Evolutionary conservation across 2,113 vertebrate genomes (phyloP).

Genomic region (Hiodon tergisus): DNA sequence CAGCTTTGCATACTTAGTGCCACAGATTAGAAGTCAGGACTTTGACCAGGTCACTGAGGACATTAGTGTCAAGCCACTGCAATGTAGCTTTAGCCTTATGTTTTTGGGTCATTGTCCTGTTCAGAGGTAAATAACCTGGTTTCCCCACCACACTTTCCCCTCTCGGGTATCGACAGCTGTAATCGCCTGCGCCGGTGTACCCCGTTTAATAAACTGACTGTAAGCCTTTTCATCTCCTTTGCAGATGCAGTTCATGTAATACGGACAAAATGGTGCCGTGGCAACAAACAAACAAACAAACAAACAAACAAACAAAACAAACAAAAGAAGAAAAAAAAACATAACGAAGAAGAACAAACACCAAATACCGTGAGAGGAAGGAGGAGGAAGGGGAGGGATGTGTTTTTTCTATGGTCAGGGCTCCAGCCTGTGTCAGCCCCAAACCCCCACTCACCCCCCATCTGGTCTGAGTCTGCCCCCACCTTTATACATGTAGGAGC

Average conservation of each 20-base stretch:
- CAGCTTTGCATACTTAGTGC: too few relatives aligned
- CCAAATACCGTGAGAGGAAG: conserved; percentile 60
- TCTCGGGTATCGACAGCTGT: too few relatives aligned
- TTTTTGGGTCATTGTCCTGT: too few relatives aligned
- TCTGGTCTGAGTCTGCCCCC: not conserved
- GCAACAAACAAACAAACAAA: conserved; percentile 38
- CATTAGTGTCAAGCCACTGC: too few relatives aligned
- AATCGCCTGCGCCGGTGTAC: too few relatives aligned
- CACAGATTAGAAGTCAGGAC: too few relatives aligned
- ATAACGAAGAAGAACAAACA: conserved; percentile 23
- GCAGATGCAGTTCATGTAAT: conserved; percentile 94
- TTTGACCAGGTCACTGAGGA: too few relatives aligned
- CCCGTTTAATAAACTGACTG: too few relatives aligned
- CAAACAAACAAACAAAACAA: conserved; percentile 44
- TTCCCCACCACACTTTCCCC: too few relatives aligned
- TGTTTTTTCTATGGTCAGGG: not conserved
- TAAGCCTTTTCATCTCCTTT: conserved; percentile 40
- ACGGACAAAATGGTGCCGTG: conserved; percentile 47
- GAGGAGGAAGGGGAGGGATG: conserved; percentile 42
- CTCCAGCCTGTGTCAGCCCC: too few relatives aligned
- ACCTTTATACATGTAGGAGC: not conserved
- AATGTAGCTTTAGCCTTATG: too few relatives aligned
- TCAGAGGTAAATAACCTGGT: too few relatives aligned
- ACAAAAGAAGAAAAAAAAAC: conserved; percentile 42
- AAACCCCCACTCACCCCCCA: not conserved